Conservation (phyloP, 37 sponge, comb jelly and placozoan genomes). For the Haliclona indistincta region DNA sequence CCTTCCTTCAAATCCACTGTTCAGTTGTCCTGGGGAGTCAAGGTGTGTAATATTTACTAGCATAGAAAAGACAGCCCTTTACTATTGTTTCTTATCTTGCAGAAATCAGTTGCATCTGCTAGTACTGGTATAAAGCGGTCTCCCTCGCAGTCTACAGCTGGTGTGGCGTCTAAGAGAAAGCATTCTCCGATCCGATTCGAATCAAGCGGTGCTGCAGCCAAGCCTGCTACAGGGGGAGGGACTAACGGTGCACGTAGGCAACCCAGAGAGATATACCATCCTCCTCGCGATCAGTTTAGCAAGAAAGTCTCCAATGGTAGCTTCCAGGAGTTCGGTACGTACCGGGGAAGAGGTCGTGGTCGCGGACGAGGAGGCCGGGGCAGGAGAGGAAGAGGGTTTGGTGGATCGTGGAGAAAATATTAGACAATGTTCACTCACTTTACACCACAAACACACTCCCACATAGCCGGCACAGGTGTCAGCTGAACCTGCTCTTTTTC, state of each 20-base stretch:
- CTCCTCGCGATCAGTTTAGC: slow-evolving; percentile 58
- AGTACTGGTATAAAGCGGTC: not conserved
- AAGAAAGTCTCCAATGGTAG: slow-evolving; percentile 27
- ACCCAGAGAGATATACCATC: slow-evolving; percentile 29
- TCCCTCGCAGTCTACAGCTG: slow-evolving; percentile 7
- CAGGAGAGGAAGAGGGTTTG: slow-evolving; percentile 38
- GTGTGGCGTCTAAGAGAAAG: slow-evolving; percentile 32
- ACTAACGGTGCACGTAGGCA: slow-evolving; percentile 3
- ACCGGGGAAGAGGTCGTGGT: not conserved
- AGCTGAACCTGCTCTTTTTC: too few relatives aligned
- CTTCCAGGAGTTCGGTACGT: not conserved
- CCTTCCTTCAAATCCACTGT: slow-evolving; percentile 49
- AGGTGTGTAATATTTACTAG: slow-evolving; percentile 32
- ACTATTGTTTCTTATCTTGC: not conserved
- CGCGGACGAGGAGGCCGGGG: slow-evolving; percentile 25
- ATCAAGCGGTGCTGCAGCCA: not conserved
- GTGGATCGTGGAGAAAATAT: slow-evolving; percentile 18
- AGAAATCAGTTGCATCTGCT: not conserved
- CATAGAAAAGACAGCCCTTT: not conserved
- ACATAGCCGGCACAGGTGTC: too few relatives aligned
- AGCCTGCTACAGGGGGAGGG: not conserved
- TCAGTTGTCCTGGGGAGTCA: slow-evolving; percentile 57
- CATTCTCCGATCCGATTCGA: slow-evolving; percentile 56
- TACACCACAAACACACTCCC: too few relatives aligned
- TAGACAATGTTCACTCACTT: too few relatives aligned